Conservation (phyloP, 2,888 invertebrate genomes). For the Drosophila hawaiiensis region DNA sequence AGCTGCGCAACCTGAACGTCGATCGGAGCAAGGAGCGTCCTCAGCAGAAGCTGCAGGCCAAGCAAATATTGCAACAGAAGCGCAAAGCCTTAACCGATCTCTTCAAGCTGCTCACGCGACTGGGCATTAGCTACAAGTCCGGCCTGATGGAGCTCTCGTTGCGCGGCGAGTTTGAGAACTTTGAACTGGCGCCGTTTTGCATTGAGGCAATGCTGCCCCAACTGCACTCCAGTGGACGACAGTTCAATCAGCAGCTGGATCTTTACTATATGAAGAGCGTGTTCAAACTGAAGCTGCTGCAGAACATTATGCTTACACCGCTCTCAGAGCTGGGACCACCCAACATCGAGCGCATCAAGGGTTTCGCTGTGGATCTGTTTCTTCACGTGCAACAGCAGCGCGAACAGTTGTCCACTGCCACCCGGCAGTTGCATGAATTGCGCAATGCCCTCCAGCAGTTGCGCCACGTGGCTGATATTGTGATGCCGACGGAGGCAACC, state of each 20-base stretch:
- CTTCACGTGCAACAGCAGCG: slow-evolving; percentile 89
- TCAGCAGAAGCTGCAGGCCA: slow-evolving; percentile 92
- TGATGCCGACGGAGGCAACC: slow-evolving; percentile 20
- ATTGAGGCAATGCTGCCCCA: slow-evolving; percentile 87
- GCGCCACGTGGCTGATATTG: slow-evolving; percentile 74
- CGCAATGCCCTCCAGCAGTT: slow-evolving; percentile 86
- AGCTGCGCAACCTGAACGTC: slow-evolving; percentile 87
- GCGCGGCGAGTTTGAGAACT: slow-evolving; percentile 87
- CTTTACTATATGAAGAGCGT: slow-evolving; percentile 83
- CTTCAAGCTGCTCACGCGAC: slow-evolving; percentile 90
- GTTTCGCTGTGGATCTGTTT: slow-evolving; percentile 93
- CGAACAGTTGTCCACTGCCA: slow-evolving; percentile 87
- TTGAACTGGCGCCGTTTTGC: slow-evolving; percentile 90
- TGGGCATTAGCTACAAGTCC: slow-evolving; percentile 93
- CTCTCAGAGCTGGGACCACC: slow-evolving; percentile 92
- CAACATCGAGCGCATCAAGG: slow-evolving; percentile 94
- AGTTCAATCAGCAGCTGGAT: slow-evolving; percentile 84
- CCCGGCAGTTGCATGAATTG: slow-evolving; percentile 87
- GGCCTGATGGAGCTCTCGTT: slow-evolving; percentile 89
- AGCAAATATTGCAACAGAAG: slow-evolving; percentile 93
- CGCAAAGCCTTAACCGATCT: slow-evolving; percentile 93
- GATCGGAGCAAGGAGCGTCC: slow-evolving; percentile 86
- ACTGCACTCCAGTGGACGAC: slow-evolving; percentile 83
- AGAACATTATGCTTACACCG: slow-evolving; percentile 87
- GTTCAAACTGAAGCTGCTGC: slow-evolving; percentile 83